phyloP scores from a whole-genome alignment of 2,797 vertebrate species.

The Lindbergichthys nudifrons region DNA sequence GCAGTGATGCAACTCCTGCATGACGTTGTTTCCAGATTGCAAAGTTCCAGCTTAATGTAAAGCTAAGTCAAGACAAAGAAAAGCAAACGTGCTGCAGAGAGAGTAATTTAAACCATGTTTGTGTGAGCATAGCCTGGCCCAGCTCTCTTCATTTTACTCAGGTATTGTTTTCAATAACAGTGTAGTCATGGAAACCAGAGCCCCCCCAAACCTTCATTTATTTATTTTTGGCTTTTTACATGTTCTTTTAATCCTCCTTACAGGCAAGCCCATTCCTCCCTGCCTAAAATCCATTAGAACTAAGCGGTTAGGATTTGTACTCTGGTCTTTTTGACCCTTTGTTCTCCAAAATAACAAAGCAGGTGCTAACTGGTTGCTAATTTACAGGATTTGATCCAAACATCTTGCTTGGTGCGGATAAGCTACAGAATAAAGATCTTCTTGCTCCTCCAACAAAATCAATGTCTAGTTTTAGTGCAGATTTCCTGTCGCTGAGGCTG shows the following conservation, averaged over 20 bases:
- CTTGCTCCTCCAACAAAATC: not conserved
- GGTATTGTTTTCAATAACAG: slow-evolving; percentile 90
- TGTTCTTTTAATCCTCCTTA: slow-evolving; percentile 33
- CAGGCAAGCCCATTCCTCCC: slow-evolving; percentile 3
- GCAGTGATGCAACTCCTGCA: slow-evolving; percentile 63
- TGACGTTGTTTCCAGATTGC: slow-evolving; percentile 69
- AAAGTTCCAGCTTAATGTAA: slow-evolving; percentile 80
- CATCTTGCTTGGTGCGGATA: not conserved
- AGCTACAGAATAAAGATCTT: no score
- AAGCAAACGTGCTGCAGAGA: slow-evolving; percentile 83
- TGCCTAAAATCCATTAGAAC: not conserved
- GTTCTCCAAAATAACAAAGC: not conserved
- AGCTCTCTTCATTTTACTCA: slow-evolving; percentile 78
- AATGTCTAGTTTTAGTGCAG: not conserved
- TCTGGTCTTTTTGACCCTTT: slow-evolving; percentile 8
- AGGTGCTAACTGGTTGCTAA: not conserved
- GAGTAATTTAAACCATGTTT: slow-evolving; percentile 89
- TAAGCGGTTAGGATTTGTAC: not conserved
- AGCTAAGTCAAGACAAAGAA: slow-evolving; percentile 85
- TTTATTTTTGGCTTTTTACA: slow-evolving; percentile 29
- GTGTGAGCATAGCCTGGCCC: slow-evolving; percentile 79
- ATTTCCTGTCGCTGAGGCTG: no score
- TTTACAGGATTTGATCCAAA: not conserved
- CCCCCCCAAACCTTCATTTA: slow-evolving; percentile 39
- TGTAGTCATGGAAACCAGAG: slow-evolving; percentile 85